phyloP scores from a whole-genome alignment of 2,888 invertebrate species.

The Torymus texanus region DNA sequence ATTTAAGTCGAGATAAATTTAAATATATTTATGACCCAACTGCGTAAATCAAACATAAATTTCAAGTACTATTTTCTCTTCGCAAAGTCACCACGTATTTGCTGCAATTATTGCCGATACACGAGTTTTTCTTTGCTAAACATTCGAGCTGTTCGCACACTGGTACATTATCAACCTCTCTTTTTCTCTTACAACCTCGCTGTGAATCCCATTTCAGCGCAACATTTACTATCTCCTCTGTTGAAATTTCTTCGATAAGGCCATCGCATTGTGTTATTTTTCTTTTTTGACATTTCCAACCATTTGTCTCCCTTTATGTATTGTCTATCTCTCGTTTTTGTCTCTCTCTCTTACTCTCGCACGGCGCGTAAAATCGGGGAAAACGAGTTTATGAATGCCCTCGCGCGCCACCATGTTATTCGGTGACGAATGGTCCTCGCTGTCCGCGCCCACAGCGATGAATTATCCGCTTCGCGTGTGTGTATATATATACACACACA shows the following conservation, averaged over 20 bases:
- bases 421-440: conserved; percentile 31
- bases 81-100: too few relatives aligned
- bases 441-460: not conserved
- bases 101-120: too few relatives aligned
- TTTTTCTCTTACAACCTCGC: too few relatives aligned
- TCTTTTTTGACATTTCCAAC: conserved; percentile 16
- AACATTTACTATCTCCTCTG: not conserved
- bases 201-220: too few relatives aligned
- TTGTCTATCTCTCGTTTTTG: conserved; percentile 17
- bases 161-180: too few relatives aligned
- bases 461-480: conserved; percentile 20
- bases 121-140: too few relatives aligned
- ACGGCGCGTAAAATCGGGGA: conserved; percentile 17
- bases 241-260: conserved; percentile 1
- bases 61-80: too few relatives aligned
- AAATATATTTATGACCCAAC: too few relatives aligned
- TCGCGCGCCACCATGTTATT: not conserved
- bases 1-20: too few relatives aligned
- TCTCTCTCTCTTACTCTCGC: conserved; percentile 23
- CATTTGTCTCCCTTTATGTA: conserved; percentile 27
- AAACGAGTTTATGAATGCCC: conserved; percentile 42
- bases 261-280: not conserved
- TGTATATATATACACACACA: too few relatives aligned
- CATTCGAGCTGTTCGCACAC: too few relatives aligned
- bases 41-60: too few relatives aligned